Percentiles rank a stretch among this genome's conserved stretches.
Conservation (phyloP, 2,797 vertebrate genomes). For the Notolepis coatsorum region DNA sequence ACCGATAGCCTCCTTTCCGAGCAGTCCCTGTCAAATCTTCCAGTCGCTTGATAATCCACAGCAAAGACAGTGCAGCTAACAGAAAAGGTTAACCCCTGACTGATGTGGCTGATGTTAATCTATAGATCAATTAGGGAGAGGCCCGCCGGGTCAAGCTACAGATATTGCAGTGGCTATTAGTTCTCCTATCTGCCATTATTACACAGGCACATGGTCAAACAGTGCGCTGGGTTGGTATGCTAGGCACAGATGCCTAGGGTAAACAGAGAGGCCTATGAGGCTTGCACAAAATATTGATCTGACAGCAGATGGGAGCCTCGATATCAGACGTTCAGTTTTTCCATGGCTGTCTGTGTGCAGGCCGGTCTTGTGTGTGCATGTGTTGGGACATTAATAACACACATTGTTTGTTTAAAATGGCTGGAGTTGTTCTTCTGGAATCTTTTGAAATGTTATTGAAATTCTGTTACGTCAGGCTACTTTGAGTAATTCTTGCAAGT, state of each 20-base stretch:
- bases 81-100: constrained; percentile 84
- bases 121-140: constrained; percentile 87
- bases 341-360: constrained; percentile 37
- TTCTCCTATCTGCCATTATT: constrained; percentile 86
- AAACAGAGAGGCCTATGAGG: constrained; percentile 85
- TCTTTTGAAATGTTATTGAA: too few relatives aligned
- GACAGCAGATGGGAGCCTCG: constrained; percentile 84
- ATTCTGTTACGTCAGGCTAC: too few relatives aligned
- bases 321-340: constrained; percentile 74
- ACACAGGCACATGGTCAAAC: constrained; percentile 88
- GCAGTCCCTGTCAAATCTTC: constrained; percentile 60
- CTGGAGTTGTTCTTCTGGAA: constrained; percentile 22
- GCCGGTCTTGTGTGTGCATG: constrained; percentile 56
- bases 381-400: constrained; percentile 50
- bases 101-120: constrained; percentile 87
- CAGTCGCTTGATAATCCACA: constrained; percentile 80
- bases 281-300: constrained; percentile 87
- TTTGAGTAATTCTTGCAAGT: too few relatives aligned
- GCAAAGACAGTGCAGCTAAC: constrained; percentile 78
- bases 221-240: constrained; percentile 80
- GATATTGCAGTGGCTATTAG: constrained; percentile 87
- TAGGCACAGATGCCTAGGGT: constrained; percentile 83
- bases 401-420: constrained; percentile 44
- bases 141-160: constrained; percentile 85
- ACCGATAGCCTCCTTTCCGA: constrained; percentile 37